These are phyloP conservation scores for Bombylius discolor DNA, from an alignment of 2,888 invertebrate genomes.

Conservation along the genomic window DNA sequence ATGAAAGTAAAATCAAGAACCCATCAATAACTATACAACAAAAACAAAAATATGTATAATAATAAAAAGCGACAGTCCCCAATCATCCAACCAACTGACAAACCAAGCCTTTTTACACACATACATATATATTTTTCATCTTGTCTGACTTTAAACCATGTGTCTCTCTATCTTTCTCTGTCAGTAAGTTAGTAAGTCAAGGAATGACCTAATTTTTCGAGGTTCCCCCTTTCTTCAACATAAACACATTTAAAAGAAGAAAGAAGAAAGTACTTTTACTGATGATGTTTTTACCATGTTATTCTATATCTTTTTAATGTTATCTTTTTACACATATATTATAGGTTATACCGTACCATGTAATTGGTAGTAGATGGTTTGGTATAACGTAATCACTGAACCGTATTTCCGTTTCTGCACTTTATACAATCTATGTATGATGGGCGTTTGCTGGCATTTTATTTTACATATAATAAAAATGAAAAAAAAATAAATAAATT, in stretches of 20 bases:
- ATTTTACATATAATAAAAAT: too few relatives aligned
- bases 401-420: background rate
- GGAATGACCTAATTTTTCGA: constrained; percentile 10
- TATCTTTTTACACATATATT: too few relatives aligned
- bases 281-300: background rate
- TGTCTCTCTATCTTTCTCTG: background rate
- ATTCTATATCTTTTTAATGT: background rate
- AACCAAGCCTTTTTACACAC: too few relatives aligned
- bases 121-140: background rate
- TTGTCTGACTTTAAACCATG: background rate
- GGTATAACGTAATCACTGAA: background rate
- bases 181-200: constrained; percentile 1
- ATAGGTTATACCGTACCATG: too few relatives aligned
- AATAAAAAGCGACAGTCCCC: background rate
- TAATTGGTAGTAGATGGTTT: background rate
- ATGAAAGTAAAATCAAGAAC: background rate
- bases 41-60: background rate
- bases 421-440: too few relatives aligned
- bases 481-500: too few relatives aligned
- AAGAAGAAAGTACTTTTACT: constrained; percentile 31
- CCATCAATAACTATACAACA: background rate
- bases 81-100: background rate
- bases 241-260: constrained; percentile 7
- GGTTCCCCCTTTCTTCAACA: constrained; percentile 6
- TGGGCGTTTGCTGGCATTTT: too few relatives aligned